Conservation (phyloP, 2,797 vertebrate genomes). For the Alauda arvensis region DNA sequence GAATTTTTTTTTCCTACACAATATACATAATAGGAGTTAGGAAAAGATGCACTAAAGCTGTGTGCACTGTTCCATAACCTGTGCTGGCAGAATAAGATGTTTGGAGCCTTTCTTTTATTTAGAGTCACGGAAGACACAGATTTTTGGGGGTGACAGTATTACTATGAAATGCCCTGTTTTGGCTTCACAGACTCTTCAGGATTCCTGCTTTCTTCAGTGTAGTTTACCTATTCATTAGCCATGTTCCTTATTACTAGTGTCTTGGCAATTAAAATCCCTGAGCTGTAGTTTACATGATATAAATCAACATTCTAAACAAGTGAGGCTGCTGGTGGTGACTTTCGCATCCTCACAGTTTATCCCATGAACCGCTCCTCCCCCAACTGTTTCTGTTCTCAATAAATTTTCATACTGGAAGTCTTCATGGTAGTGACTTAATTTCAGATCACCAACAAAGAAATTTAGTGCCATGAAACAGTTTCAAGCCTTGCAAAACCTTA, state of each 20-base stretch:
- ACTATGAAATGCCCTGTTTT: background rate
- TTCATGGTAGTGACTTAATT: background rate
- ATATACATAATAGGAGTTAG: background rate
- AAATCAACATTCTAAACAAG: background rate
- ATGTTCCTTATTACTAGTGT: background rate
- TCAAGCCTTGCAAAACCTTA: background rate
- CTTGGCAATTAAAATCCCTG: background rate
- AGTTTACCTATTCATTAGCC: background rate
- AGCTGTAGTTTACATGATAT: background rate
- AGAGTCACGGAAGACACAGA: background rate
- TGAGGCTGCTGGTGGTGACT: background rate
- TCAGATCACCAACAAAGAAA: background rate
- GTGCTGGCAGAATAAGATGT: background rate
- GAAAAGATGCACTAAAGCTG: background rate
- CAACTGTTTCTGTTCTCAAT: background rate
- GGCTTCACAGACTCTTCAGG: background rate
- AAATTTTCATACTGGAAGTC: background rate
- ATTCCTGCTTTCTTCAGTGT: background rate
- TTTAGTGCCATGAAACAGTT: background rate
- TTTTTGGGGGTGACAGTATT: background rate
- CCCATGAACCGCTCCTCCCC: background rate
- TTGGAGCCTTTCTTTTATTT: background rate
- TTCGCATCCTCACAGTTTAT: background rate
- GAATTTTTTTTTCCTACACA: background rate
- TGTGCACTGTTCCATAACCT: accelerated